A percentile compares a stretch with the other conserved stretches of the same genome.
phyloP scores from a whole-genome alignment of 64 coral and sea anemone species.

The Stylophora pistillata region DNA sequence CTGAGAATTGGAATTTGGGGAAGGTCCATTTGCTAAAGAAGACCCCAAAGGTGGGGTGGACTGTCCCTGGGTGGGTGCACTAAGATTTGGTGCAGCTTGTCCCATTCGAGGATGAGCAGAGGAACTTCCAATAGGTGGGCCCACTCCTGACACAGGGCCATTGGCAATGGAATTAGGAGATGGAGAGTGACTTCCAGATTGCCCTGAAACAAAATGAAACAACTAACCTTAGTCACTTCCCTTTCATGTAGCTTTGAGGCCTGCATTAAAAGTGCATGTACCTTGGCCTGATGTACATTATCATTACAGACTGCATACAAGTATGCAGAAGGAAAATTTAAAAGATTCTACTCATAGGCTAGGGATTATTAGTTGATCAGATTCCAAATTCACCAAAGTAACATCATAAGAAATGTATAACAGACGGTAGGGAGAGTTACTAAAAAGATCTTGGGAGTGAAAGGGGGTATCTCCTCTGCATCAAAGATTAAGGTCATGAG shows the following conservation, averaged over 20 bases:
- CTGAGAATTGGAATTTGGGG: neutral
- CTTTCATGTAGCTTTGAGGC: neutral
- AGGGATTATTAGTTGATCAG: too few species aligned
- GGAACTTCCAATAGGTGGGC: neutral
- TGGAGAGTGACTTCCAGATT: neutral
- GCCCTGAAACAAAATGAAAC: neutral
- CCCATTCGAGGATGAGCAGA: neutral
- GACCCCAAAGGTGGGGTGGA: neutral
- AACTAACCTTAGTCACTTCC: too few species aligned
- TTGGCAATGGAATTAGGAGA: neutral
- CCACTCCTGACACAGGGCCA: constrained; percentile 5
- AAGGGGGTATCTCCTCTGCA: too few species aligned
- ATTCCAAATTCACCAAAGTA: too few species aligned
- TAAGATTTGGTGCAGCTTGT: neutral
- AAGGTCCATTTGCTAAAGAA: neutral
- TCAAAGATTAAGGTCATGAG: too few species aligned
- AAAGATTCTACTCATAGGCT: too few species aligned
- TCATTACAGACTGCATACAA: too few species aligned
- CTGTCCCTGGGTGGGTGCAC: neutral
- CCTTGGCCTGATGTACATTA: neutral
- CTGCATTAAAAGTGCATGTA: neutral
- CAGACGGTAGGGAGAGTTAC: too few species aligned
- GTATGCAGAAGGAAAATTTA: too few species aligned
- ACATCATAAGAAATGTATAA: too few species aligned
- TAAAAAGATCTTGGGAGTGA: too few species aligned